Conservation (phyloP, 2,888 invertebrate genomes). For the Zhuqinia jingwanae region DNA sequence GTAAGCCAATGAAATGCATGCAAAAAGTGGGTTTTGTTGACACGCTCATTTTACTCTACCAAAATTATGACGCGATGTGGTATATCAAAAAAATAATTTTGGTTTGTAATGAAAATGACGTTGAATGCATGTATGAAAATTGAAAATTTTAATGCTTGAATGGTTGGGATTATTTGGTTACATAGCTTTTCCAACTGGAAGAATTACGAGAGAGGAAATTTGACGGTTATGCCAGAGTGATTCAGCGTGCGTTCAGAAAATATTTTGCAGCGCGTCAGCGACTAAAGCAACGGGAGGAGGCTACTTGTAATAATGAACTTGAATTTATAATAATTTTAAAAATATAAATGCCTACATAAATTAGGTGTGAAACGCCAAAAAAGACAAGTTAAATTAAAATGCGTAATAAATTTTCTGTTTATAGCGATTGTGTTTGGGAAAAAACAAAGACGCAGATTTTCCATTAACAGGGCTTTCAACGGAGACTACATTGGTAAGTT, state of each 20-base stretch:
- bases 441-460: slow-evolving; percentile 85
- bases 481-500: slow-evolving; percentile 85
- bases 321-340: not conserved
- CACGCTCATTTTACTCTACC: too few relatives aligned
- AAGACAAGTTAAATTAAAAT: not conserved
- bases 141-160: not conserved
- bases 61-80: not conserved
- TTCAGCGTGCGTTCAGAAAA: slow-evolving; percentile 86
- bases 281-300: slow-evolving; percentile 84
- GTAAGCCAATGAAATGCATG: slow-evolving; percentile 80
- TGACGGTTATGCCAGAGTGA: slow-evolving; percentile 85
- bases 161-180: not conserved
- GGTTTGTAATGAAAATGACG: not conserved
- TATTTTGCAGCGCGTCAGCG: slow-evolving; percentile 85
- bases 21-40: not conserved
- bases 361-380: too few relatives aligned
- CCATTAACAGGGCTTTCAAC: slow-evolving; percentile 86
- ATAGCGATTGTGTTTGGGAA: slow-evolving; percentile 82
- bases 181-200: slow-evolving; percentile 85
- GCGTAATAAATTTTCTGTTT: not conserved
- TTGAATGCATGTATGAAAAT: too few relatives aligned
- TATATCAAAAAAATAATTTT: not conserved
- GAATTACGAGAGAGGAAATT: slow-evolving; percentile 86
- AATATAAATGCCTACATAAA: too few relatives aligned
- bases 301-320: slow-evolving; percentile 80